Percentiles rank a stretch among this genome's conserved stretches.
These are phyloP conservation scores for Platanista minor DNA, from an alignment of 2,113 vertebrate genomes.

Conservation along the genomic window DNA sequence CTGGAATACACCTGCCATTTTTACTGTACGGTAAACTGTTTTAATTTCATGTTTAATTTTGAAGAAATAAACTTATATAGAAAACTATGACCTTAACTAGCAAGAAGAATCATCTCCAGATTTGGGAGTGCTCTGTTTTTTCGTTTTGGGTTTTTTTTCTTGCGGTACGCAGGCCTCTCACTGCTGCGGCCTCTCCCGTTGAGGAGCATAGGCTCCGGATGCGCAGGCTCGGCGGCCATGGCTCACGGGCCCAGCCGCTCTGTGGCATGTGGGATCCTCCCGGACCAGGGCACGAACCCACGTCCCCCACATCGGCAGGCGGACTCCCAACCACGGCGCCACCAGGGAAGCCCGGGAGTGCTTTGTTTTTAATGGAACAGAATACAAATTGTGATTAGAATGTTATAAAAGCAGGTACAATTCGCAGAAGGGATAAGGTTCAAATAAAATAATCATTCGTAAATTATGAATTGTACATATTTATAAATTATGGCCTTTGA, in stretches of 20 bases:
- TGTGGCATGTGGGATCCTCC: too few species aligned
- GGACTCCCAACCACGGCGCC: too few species aligned
- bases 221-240: too few species aligned
- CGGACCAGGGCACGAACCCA: too few species aligned
- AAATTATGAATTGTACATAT: neutral
- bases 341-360: too few species aligned
- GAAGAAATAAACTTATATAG: neutral
- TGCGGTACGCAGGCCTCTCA: too few species aligned
- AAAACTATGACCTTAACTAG: neutral
- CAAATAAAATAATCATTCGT: neutral
- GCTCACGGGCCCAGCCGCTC: too few species aligned
- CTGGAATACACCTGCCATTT: neutral
- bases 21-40: neutral
- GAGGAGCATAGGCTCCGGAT: too few species aligned
- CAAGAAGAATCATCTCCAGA: neutral
- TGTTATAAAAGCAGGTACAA: neutral
- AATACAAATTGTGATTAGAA: neutral
- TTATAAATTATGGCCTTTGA: neutral
- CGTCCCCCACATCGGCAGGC: too few species aligned
- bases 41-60: neutral
- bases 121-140: accelerated
- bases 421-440: neutral
- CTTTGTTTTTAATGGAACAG: neutral
- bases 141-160: too few species aligned
- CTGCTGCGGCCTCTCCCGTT: too few species aligned